A percentile compares a stretch with the other conserved stretches of the same genome.
Conservation (phyloP, 2,113 vertebrate species). For the Hippolais icterina region DNA sequence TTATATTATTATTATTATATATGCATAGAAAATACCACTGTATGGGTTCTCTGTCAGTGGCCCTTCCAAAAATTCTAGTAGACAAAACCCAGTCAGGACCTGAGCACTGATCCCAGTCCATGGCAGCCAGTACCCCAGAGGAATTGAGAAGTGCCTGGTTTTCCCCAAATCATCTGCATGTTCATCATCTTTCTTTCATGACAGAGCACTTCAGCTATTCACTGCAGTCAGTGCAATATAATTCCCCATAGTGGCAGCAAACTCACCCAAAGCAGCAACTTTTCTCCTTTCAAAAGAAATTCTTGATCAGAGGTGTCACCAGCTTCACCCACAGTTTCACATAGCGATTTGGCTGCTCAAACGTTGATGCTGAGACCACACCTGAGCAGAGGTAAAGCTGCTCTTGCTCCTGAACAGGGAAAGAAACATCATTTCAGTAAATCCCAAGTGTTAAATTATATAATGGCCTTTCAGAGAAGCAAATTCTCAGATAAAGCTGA, state of each 20-base stretch:
- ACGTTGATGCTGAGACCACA: conserved; percentile 83
- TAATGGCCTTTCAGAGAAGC: not conserved
- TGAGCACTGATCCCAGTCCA: not conserved
- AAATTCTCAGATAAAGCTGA: not conserved
- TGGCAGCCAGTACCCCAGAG: not conserved
- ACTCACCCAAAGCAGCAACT: conserved; percentile 12
- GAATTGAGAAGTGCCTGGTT: not conserved
- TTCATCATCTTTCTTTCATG: not conserved
- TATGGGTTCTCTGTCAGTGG: not conserved
- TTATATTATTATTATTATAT: too few species aligned
- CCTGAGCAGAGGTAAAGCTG: conserved; percentile 84
- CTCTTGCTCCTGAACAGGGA: conserved; percentile 84
- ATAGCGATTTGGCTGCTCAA: conserved; percentile 85
- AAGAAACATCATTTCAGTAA: not conserved
- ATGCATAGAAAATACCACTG: not conserved
- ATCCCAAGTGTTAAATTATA: not conserved
- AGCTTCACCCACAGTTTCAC: conserved; percentile 97
- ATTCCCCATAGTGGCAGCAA: not conserved
- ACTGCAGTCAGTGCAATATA: not conserved
- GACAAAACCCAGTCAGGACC: not conserved
- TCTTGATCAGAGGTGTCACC: conserved; percentile 93
- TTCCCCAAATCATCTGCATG: not conserved
- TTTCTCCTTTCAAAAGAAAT: conserved; percentile 86
- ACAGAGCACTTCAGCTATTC: not conserved
- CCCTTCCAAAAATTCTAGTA: not conserved